Base-by-base conservation (phyloP, 37 sponge, comb jelly and placozoan species). In the Halisarca cf. caerulea region DNA sequence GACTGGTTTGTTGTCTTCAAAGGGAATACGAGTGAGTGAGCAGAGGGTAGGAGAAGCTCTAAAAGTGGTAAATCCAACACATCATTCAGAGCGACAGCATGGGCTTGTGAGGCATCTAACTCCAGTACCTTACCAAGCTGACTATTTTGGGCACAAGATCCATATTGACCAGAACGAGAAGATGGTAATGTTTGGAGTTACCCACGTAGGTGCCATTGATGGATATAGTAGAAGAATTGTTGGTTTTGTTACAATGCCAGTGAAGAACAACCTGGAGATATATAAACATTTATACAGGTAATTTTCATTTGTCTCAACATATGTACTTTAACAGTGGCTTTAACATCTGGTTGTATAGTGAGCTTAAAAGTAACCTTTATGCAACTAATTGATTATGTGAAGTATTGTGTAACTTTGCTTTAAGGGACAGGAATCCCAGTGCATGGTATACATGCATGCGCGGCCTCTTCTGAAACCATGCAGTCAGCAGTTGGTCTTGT, bases 81-180 rank as follows among this genome's bases (percentile, higher is more conserved):
- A 88, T 47, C 88, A 88, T n/a, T 71, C 75, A 32, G 34, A 28
- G 24, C 58, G 90, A 58, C 11, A 20, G 51, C 4, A 15, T 20
- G 21, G 53, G 5, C 71, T 58, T 2, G 68, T 80, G 37, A 42
- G 78, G 30, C 70, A 62, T 32, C 78, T 36, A 7, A 89, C 85
- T 87, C 91, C 91, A 73, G 30, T 84, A 0, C 86, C 92, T 44
- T 91, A 91, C 43, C 21, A 11, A n/a, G 88, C 92, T 80, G 57
- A 61, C 2, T 91, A 88, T 70, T 84, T 84, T 86, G 92, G 92
- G 2, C 83, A 92, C 43, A 92, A 92, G 58, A 6, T 92, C n/a
- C 92, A 92, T 39, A 28, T 86, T 28, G 88, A 91, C 57, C 92
- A 91, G 68, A 88, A 88, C 35, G 92, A 91, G 54, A 91, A 91